phyloP scores from a whole-genome alignment of 2,888 invertebrate genomes.

The Pristionchus mayeri region DNA sequence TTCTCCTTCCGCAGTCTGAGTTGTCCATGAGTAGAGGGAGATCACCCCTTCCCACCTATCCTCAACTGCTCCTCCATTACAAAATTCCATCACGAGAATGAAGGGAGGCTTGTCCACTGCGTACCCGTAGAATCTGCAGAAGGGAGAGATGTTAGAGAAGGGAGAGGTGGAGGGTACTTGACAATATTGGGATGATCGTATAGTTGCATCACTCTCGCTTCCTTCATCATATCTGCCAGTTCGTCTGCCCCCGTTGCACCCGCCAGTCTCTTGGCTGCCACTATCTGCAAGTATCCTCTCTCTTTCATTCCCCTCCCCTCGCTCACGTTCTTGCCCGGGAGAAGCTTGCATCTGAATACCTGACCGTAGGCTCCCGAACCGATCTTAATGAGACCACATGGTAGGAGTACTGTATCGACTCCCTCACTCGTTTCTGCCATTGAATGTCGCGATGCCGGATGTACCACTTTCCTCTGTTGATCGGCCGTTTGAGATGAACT shows the following conservation, averaged over 20 bases:
- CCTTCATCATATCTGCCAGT: conserved; percentile 71
- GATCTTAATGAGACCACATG: conserved; percentile 54
- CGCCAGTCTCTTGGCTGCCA: conserved; percentile 57
- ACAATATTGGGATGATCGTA: conserved; percentile 71
- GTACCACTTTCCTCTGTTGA: conserved; percentile 66
- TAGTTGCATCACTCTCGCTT: conserved; percentile 72
- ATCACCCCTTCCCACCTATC: conserved; percentile 52
- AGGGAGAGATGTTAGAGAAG: not conserved
- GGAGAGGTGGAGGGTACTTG: conserved; percentile 50
- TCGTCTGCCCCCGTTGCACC: conserved; percentile 53
- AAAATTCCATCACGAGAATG: conserved; percentile 69
- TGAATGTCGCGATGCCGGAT: conserved; percentile 65
- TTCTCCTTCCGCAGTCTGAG: conserved; percentile 20
- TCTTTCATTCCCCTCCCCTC: not conserved
- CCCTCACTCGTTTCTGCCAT: conserved; percentile 63
- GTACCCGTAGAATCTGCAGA: conserved; percentile 63
- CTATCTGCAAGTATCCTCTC: not conserved
- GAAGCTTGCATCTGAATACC: conserved; percentile 65
- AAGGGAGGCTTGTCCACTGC: conserved; percentile 68
- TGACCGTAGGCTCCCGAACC: conserved; percentile 70
- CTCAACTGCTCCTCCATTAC: conserved; percentile 67
- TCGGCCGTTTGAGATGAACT: conserved; percentile 58
- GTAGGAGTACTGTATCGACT: not conserved
- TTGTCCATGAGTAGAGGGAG: not conserved
- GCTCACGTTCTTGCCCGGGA: conserved; percentile 29